A percentile compares a stretch with the other conserved stretches of the same genome.
Conservation (phyloP, 2,797 vertebrate genomes). For the Labroides dimidiatus region DNA sequence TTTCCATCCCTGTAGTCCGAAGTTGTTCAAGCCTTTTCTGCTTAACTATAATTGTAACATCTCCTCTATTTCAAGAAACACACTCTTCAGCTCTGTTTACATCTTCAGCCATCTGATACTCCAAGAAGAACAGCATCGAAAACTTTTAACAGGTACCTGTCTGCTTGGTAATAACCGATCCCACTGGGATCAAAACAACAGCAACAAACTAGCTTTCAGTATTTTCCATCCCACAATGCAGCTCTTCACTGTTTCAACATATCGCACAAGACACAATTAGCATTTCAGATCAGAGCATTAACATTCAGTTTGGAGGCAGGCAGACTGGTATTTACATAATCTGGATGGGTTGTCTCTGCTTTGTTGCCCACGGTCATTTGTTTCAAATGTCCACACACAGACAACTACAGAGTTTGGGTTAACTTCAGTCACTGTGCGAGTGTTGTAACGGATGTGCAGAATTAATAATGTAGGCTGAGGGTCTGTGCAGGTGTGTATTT, state of each 20-base stretch:
- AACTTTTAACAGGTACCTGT: slow-evolving; percentile 4
- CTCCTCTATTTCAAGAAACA: slow-evolving; percentile 27
- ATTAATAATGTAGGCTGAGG: slow-evolving; percentile 10
- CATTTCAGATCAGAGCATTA: slow-evolving; percentile 81
- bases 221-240: slow-evolving; percentile 65
- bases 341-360: slow-evolving; percentile 76
- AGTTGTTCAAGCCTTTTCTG: slow-evolving; percentile 19
- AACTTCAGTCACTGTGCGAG: slow-evolving; percentile 53
- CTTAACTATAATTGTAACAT: slow-evolving; percentile 26
- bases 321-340: slow-evolving; percentile 82
- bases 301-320: slow-evolving; percentile 74
- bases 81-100: slow-evolving; percentile 7
- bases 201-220: slow-evolving; percentile 53
- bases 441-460: background rate
- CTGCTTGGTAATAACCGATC: slow-evolving; percentile 35
- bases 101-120: background rate
- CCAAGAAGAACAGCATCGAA: background rate
- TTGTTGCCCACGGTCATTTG: slow-evolving; percentile 71
- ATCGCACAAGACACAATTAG: slow-evolving; percentile 74
- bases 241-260: slow-evolving; percentile 64
- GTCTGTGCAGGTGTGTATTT: slow-evolving; percentile 10
- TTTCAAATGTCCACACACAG: slow-evolving; percentile 77
- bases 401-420: slow-evolving; percentile 59
- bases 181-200: slow-evolving; percentile 41
- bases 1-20: slow-evolving; percentile 29